phyloP scores from a whole-genome alignment of 2,888 invertebrate species.

The Thymelicus acteon region DNA sequence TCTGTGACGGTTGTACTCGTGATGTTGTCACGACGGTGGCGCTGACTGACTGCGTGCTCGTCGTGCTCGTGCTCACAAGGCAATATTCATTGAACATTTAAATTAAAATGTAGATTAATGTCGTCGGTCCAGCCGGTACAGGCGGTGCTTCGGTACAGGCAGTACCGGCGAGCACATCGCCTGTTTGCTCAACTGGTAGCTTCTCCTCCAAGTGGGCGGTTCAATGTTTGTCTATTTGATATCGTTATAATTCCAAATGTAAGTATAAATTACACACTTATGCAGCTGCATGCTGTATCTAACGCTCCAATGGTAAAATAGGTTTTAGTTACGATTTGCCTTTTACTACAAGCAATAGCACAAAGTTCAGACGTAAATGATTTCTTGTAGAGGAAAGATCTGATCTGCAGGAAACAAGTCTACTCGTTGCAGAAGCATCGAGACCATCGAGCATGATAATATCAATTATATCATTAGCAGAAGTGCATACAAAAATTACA shows the following conservation, averaged over 20 bases:
- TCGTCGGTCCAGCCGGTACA: neutral
- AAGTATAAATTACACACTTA: neutral
- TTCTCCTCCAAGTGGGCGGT: neutral
- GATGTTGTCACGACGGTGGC: neutral
- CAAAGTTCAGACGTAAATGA: too few relatives aligned
- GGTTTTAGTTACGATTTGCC: too few relatives aligned
- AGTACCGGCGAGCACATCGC: neutral
- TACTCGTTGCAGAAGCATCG: too few relatives aligned
- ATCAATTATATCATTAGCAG: too few relatives aligned
- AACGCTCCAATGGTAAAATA: neutral
- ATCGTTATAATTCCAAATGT: constrained; percentile 5
- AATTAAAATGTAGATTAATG: constrained; percentile 28
- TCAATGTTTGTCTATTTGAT: neutral
- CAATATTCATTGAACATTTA: constrained; percentile 33
- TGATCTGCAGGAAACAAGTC: too few relatives aligned
- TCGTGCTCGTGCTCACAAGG: constrained; percentile 1
- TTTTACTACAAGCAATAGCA: too few relatives aligned
- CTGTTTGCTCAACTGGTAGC: constrained; percentile 4
- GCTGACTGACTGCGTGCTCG: neutral
- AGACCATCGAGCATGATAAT: too few relatives aligned
- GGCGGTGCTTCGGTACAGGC: too few relatives aligned
- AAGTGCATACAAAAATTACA: too few relatives aligned
- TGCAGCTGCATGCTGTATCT: neutral
- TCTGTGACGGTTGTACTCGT: too few relatives aligned
- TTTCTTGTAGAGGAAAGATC: too few relatives aligned